These are phyloP conservation scores for Apodemia zela DNA, from an alignment of 2,888 invertebrate genomes.

Conservation along the genomic window DNA sequence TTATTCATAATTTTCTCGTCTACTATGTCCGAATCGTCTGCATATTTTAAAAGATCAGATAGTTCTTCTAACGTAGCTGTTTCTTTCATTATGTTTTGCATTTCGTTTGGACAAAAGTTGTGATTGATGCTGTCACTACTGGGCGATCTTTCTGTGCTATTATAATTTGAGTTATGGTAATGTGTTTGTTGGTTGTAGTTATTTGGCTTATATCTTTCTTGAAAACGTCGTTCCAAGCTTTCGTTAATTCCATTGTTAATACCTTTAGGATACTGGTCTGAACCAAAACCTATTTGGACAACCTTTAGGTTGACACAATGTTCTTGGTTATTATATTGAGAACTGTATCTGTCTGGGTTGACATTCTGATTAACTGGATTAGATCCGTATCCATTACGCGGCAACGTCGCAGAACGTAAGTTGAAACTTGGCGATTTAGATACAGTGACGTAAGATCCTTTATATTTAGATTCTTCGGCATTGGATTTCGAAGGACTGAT, in stretches of 20 bases:
- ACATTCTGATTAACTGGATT: conserved; percentile 62
- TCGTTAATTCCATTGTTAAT: conserved; percentile 68
- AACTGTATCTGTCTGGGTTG: conserved; percentile 73
- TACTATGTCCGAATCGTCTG: conserved; percentile 85
- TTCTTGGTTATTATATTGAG: conserved; percentile 75
- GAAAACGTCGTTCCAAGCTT: conserved; percentile 70
- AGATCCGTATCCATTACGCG: conserved; percentile 83
- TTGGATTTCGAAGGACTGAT: conserved; percentile 69
- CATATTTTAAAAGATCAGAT: conserved; percentile 85
- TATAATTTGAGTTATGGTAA: conserved; percentile 67
- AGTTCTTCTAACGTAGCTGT: conserved; percentile 85
- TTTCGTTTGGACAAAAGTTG: conserved; percentile 65
- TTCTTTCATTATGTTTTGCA: conserved; percentile 71
- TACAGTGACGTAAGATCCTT: conserved; percentile 57
- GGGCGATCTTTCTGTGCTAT: conserved; percentile 63
- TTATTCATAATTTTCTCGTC: conserved; percentile 75
- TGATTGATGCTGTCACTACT: conserved; percentile 71
- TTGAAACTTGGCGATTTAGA: conserved; percentile 73
- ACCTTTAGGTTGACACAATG: conserved; percentile 80
- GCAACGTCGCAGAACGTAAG: conserved; percentile 84
- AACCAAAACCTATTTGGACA: conserved; percentile 81
- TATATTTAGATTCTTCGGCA: conserved; percentile 67
- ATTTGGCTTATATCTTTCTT: conserved; percentile 72
- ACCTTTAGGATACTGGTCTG: conserved; percentile 81
- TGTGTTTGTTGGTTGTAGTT: conserved; percentile 62